These are phyloP conservation scores for Paracentrotus lividus DNA, from an alignment of 53 echinoderm and acorn worm genomes.

Conservation along the genomic window DNA sequence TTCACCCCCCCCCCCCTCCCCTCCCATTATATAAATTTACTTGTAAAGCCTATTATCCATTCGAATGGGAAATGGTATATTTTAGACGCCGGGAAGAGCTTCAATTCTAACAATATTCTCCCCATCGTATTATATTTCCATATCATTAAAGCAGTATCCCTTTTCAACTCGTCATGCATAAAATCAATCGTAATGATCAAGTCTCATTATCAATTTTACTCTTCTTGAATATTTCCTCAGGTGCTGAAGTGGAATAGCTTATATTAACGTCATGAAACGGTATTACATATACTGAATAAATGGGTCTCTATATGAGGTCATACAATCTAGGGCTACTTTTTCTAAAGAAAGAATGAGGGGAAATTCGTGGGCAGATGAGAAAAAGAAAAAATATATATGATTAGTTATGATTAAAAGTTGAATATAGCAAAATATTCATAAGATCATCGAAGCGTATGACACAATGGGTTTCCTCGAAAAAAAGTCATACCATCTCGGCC, in stretches of 20 bases:
- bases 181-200: not conserved
- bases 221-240: not conserved
- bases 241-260: not conserved
- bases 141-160: not conserved
- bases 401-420: too few relatives aligned
- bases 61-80: not conserved
- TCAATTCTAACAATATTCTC: not conserved
- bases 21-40: too few relatives aligned
- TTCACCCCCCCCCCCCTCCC: too few relatives aligned
- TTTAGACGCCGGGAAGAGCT: not conserved
- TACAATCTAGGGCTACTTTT: not conserved
- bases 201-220: not conserved
- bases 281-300: not conserved
- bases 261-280: not conserved
- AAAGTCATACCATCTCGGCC: too few relatives aligned
- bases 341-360: not conserved
- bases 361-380: not conserved
- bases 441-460: too few relatives aligned
- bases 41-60: not conserved
- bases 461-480: too few relatives aligned
- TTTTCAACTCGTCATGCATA: not conserved
- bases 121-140: not conserved
- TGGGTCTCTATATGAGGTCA: not conserved
- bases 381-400: not conserved
- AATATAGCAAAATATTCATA: too few relatives aligned